These are phyloP conservation scores for Zaprionus ghesquierei DNA, from an alignment of 1,140 invertebrate genomes.

Conservation along the genomic window DNA sequence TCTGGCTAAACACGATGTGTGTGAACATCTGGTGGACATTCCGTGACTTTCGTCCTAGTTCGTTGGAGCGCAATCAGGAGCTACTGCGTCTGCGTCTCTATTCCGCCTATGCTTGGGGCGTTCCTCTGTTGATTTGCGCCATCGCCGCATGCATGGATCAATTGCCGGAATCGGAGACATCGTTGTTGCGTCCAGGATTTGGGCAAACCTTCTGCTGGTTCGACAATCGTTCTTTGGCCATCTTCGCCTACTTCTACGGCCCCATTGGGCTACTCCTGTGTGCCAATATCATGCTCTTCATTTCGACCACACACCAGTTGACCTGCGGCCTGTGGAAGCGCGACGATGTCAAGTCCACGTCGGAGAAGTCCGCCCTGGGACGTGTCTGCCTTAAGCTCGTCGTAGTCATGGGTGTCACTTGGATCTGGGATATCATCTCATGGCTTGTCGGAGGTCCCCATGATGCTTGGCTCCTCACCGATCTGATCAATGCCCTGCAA, in stretches of 20 bases:
- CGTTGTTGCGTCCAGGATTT: conserved; percentile 87
- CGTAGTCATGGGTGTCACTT: conserved; percentile 93
- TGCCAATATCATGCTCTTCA: conserved; percentile 90
- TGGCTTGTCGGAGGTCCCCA: conserved; percentile 88
- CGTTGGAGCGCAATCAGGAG: conserved; percentile 92
- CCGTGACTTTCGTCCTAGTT: conserved; percentile 91
- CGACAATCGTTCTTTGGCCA: conserved; percentile 89
- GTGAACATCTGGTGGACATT: conserved; percentile 98
- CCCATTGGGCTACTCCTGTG: conserved; percentile 90
- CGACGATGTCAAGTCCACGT: conserved; percentile 93
- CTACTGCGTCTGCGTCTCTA: conserved; percentile 89
- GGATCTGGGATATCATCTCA: conserved; percentile 91
- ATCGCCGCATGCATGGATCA: conserved; percentile 88
- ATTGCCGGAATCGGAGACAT: conserved; percentile 80
- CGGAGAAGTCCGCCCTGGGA: conserved; percentile 90
- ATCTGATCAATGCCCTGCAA: conserved; percentile 92
- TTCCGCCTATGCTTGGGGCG: conserved; percentile 91
- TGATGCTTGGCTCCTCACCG: conserved; percentile 91
- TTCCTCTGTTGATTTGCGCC: conserved; percentile 88
- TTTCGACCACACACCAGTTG: conserved; percentile 91
- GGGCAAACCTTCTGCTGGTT: conserved; percentile 91
- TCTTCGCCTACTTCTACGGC: conserved; percentile 91
- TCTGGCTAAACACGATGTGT: conserved; percentile 98
- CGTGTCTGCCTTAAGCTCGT: conserved; percentile 92
- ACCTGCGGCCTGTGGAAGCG: conserved; percentile 94